These are phyloP conservation scores for Rhagium mordax DNA, from an alignment of 2,888 invertebrate genomes.

Conservation along the genomic window DNA sequence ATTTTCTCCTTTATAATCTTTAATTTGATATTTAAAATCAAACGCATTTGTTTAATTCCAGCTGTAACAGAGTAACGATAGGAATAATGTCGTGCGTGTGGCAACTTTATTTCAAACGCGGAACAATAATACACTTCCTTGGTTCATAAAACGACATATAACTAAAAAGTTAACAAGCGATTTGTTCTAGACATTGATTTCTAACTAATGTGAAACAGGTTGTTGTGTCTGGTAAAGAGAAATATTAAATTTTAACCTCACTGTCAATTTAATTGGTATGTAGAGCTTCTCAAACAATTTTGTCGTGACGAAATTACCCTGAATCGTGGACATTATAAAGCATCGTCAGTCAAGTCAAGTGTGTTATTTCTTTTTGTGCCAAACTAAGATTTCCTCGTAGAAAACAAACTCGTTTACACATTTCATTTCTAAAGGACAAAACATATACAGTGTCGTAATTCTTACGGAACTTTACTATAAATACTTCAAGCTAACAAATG, in stretches of 20 bases:
- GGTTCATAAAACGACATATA: not conserved
- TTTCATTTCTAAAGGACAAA: slow-evolving; percentile 10
- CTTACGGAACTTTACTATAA: slow-evolving; percentile 26
- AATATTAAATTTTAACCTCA: not conserved
- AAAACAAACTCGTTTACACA: slow-evolving; percentile 13
- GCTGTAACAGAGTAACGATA: no score
- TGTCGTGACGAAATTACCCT: not conserved
- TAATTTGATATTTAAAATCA: no score
- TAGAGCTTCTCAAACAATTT: not conserved
- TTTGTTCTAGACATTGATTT: no score
- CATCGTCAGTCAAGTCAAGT: not conserved
- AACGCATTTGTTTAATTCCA: no score
- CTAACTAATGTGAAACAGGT: not conserved
- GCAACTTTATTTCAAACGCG: no score
- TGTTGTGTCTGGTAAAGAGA: not conserved
- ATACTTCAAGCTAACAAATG: slow-evolving; percentile 19
- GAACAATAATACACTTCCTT: not conserved
- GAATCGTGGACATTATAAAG: not conserved
- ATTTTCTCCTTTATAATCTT: no score
- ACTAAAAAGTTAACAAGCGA: no score
- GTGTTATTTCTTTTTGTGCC: not conserved
- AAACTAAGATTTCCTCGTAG: slow-evolving; percentile 1
- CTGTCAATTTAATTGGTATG: not conserved
- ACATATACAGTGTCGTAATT: slow-evolving; percentile 17
- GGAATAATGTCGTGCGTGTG: no score